Evolutionary conservation across 2,113 vertebrate species (phyloP).

Genomic region (Heterotis niloticus): DNA sequence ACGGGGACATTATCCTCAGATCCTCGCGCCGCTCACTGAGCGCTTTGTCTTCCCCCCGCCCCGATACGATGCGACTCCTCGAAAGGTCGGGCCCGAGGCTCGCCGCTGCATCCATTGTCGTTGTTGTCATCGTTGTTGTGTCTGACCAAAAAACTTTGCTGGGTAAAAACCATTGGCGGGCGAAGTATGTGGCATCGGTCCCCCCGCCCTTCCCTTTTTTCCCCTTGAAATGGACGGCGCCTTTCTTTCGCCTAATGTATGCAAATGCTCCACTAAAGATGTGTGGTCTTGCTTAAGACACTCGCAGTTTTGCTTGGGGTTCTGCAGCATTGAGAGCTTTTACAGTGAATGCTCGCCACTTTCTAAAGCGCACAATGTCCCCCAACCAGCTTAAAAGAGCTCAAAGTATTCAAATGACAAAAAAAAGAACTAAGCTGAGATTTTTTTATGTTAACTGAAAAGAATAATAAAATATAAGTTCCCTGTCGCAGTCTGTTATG

Average conservation of each 20-base stretch:
- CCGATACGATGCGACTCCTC: conserved; percentile 18
- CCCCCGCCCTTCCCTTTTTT: conserved; percentile 45
- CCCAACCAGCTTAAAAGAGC: conserved; percentile 97
- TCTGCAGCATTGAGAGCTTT: conserved; percentile 94
- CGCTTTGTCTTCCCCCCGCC: conserved; percentile 49
- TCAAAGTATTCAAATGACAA: conserved; percentile 99
- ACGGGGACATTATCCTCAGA: conserved; percentile 82
- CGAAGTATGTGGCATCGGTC: conserved; percentile 62
- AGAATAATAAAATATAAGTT: conserved; percentile 99
- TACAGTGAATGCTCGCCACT: conserved; percentile 97
- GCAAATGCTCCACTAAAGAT: conserved; percentile 88
- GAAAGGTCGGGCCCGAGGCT: conserved; percentile 46
- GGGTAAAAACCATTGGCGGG: conserved; percentile 49
- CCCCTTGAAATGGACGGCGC: conserved; percentile 73
- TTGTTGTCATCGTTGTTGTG: conserved; percentile 33
- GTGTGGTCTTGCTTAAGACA: conserved; percentile 99
- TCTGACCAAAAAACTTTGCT: conserved; percentile 48
- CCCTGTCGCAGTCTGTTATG: conserved; percentile 89
- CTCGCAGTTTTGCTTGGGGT: conserved; percentile 97
- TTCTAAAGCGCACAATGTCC: conserved; percentile 94
- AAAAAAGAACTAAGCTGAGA: conserved; percentile 98
- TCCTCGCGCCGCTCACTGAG: conserved; percentile 61
- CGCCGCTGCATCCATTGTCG: conserved; percentile 40
- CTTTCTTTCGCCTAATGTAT: conserved; percentile 83
- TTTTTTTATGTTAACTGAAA: conserved; percentile 99